Conservation (phyloP, 2,888 invertebrate species). For the Nephrotoma appendiculata region DNA sequence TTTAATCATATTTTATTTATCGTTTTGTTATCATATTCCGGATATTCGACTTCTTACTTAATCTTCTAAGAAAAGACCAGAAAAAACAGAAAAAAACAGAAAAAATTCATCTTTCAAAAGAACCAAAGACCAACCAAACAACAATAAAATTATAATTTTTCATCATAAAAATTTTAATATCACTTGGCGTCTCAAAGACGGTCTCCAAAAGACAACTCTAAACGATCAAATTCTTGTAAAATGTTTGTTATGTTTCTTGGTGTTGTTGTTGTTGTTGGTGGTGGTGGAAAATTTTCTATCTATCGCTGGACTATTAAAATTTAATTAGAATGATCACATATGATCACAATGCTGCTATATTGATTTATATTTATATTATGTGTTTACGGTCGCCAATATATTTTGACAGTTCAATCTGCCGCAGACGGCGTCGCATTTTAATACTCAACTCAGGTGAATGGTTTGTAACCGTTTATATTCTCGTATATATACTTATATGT, state of each 20-base stretch:
- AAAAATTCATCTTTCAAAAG: neutral
- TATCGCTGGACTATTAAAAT: neutral
- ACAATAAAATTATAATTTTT: neutral
- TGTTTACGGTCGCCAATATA: neutral
- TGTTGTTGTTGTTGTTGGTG: neutral
- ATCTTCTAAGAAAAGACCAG: neutral
- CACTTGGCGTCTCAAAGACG: neutral
- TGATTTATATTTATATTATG: neutral
- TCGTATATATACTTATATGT: neutral
- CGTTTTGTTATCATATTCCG: neutral
- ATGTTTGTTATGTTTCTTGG: neutral
- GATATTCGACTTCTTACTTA: neutral
- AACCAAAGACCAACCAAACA: neutral
- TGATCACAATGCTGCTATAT: neutral
- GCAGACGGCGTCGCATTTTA: neutral
- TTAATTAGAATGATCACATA: neutral
- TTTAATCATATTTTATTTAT: neutral
- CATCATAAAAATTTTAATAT: neutral
- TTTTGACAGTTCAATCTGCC: neutral
- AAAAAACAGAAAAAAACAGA: neutral
- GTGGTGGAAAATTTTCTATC: neutral
- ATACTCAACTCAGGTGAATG: neutral
- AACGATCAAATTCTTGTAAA: neutral
- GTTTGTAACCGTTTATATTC: neutral
- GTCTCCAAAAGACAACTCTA: neutral